phyloP scores from a whole-genome alignment of 1,140 invertebrate genomes.

The Procambarus virginalis region DNA sequence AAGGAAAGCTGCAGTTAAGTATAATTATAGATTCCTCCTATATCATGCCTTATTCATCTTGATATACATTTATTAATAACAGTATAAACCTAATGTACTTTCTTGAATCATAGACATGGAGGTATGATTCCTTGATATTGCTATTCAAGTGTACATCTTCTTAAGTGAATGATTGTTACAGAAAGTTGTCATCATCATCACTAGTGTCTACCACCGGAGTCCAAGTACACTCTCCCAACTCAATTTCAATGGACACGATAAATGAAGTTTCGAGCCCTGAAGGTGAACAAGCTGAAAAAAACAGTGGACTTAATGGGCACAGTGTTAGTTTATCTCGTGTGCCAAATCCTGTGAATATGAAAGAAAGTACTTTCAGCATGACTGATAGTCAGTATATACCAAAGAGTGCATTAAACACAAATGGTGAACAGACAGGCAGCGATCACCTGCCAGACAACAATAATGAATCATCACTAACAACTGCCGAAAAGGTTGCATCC shows the following conservation, averaged over 20 bases:
- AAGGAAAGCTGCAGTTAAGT: no score
- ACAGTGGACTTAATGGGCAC: background rate
- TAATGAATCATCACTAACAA: background rate
- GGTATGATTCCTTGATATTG: no score
- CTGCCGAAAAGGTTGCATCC: background rate
- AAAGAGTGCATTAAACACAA: background rate
- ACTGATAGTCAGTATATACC: background rate
- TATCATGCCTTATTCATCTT: no score
- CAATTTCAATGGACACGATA: slow-evolving; percentile 45
- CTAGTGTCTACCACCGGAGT: slow-evolving; percentile 30
- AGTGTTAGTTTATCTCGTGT: background rate
- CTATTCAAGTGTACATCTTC: no score
- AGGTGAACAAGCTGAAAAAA: background rate
- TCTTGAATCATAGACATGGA: no score
- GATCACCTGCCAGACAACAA: background rate
- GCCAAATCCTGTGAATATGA: background rate
- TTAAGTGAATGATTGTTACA: background rate
- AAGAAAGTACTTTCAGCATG: background rate
- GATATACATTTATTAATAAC: no score
- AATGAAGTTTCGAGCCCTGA: slow-evolving; percentile 8
- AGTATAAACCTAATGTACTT: no score
- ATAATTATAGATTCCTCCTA: no score
- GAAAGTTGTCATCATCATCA: slow-evolving; percentile 40
- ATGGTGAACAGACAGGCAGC: background rate
- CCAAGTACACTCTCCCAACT: slow-evolving; percentile 25